Evolutionary conservation across 2,797 vertebrate genomes (phyloP), one percentile per base, ranked within the genome.

Genomic region (Amazona ochrocephala): DNA sequence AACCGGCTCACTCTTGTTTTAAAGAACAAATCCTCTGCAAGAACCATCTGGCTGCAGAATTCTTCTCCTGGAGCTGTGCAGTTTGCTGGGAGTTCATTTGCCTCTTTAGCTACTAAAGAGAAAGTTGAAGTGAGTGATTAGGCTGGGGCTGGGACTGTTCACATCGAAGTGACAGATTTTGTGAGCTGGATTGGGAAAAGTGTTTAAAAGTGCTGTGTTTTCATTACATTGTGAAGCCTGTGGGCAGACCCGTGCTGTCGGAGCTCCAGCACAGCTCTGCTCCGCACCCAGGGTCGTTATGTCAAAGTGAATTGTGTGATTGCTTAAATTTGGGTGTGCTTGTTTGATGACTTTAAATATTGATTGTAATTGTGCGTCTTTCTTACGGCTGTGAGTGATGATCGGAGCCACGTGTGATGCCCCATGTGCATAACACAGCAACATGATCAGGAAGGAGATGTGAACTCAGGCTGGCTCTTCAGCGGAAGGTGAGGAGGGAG

Each of bases 61-160:
- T 93, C 73, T 87, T 82, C 91, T 96, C 81, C 94, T 13, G 84
- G 58, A 96, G 95, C 92, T 70, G 61, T 92, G 90, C 14, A 51
- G 64, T 94, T 97, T 96, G 39, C 94, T 64, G 86, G 64, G 89
- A 96, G 95, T 94, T 96, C 95, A 96, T 96, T 96, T 95, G 89
- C 39, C 84, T 95, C 88, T 94, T 93, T 58, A 94, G 91, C 88
- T 88, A 68, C 95, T 95, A 86, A 96, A 90, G 83, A 90, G 82
- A 78, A 88, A 96, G 90, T 94, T 85, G 94, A 97, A 94, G 93
- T 93, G 92, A 97, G 94, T 95, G 95, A 96, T 95, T 93, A 84
- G 92, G 48, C 86, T 94, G 70, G 84, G 86, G 54, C 84, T 44
- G 92, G 75, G 91, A 88, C 88, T 78, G 5, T 88, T 96, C 92